These are phyloP conservation scores for Antheraea pernyi DNA, from an alignment of 1,140 invertebrate species.

Conservation along the genomic window DNA sequence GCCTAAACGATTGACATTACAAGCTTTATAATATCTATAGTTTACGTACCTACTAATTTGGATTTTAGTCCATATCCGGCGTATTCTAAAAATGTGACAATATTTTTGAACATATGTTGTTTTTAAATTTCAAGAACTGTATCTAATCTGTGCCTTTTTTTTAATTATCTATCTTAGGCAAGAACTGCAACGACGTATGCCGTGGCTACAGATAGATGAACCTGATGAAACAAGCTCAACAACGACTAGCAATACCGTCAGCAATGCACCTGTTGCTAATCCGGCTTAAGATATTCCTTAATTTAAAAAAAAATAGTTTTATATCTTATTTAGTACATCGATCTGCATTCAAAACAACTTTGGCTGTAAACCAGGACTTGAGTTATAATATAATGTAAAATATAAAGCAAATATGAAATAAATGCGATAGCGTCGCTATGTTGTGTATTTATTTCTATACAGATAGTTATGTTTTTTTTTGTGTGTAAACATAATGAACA, in stretches of 20 bases:
- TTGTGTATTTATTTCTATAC: too few relatives aligned
- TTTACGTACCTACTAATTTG: too few relatives aligned
- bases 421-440: neutral
- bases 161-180: slow-evolving; percentile 46
- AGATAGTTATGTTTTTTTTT: too few relatives aligned
- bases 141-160: too few relatives aligned
- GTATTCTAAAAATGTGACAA: too few relatives aligned
- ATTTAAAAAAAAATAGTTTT: neutral
- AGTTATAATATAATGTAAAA: neutral
- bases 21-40: too few relatives aligned
- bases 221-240: slow-evolving; percentile 68
- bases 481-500: too few relatives aligned
- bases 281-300: slow-evolving; percentile 34
- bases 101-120: too few relatives aligned
- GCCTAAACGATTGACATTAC: too few relatives aligned
- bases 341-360: neutral
- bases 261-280: slow-evolving; percentile 43
- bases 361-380: neutral
- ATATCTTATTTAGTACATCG: neutral
- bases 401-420: slow-evolving; percentile 2
- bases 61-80: too few relatives aligned
- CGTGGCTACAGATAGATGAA: slow-evolving; percentile 77
- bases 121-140: neutral
- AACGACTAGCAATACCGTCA: slow-evolving; percentile 54
- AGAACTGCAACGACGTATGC: slow-evolving; percentile 73